Base-by-base conservation (phyloP, 1,140 invertebrate genomes). In the Dendrolimus kikuchii region DNA sequence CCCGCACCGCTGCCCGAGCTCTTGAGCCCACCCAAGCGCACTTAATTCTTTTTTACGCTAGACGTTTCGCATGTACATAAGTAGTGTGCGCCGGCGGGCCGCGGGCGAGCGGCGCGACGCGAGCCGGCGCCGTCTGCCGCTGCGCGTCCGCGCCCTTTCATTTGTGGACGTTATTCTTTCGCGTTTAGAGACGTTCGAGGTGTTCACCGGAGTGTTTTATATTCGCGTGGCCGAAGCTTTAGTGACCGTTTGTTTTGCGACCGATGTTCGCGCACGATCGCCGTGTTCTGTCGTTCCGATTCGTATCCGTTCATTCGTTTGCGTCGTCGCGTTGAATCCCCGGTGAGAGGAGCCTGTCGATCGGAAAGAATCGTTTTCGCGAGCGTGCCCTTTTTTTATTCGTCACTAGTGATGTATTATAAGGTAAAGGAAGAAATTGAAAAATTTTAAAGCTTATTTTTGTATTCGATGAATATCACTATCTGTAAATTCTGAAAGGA, bases 361-460 rank as follows among this genome's bases (percentile, higher is more conserved):
- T 71, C 68, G 60, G 67, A 71, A 64, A 68, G 73, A 68, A 71
- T 74, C 68, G 76, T 77, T 77, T 68, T 77, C 70, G 75, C 64
- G 71, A 77, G 78, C 73, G 74, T 74, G 72, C 74, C 59, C 62
- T 77, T 69, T 77, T 77, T 77, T 82, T 64, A 55, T 64, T 77
- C 66, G 68, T 80, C 75, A 77, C 68, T 81, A 81, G 74, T 81
- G 63, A 71, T 74, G 65, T 75, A 71, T 66, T 75, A 55, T 83
- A 82, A 78, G 76, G 69, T 80, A 78, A 79, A 70, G 77, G 71
- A 83, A 81, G 78, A 78, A 68, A 75, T 71, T 81, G 77, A 80
- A 59, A 62, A 78, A 83, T 76, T 68, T 77, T 74, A 84, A 84
- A 79, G 81, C 83, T 84, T 86, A 86, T 86, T 86, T 86, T 86